Conservation (phyloP, 2,797 vertebrate genomes). For the Lycodopsis pacificus region DNA sequence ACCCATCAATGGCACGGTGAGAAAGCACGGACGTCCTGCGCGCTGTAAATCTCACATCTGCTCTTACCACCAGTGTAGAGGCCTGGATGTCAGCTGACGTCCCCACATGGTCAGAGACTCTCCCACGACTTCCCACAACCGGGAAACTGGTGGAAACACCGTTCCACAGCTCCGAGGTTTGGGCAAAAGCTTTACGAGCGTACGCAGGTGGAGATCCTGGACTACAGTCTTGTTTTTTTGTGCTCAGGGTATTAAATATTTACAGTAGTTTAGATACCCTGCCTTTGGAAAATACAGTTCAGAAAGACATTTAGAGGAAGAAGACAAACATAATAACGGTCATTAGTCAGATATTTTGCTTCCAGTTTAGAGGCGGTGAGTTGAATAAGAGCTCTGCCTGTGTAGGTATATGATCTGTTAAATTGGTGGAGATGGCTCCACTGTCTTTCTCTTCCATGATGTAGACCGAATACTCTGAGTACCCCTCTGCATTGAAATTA, state of each 20-base stretch:
- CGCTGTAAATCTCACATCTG: conserved; percentile 72
- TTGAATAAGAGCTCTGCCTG: conserved; percentile 48
- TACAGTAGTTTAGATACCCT: conserved; percentile 63
- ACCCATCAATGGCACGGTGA: conserved; percentile 23
- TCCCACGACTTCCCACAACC: conserved; percentile 50
- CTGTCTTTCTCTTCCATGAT: conserved; percentile 42
- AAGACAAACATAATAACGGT: conserved; percentile 26
- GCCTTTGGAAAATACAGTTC: conserved; percentile 50
- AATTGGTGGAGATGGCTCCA: conserved; percentile 59
- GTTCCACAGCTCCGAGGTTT: conserved; percentile 54
- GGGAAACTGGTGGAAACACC: conserved; percentile 49
- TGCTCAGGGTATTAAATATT: conserved; percentile 65
- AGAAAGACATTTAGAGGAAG: conserved; percentile 34
- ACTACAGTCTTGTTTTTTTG: conserved; percentile 57
- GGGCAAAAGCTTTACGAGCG: conserved; percentile 66
- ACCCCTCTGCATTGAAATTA: conserved; percentile 62
- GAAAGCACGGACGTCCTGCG: conserved; percentile 62
- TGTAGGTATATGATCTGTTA: conserved; percentile 56
- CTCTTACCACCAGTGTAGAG: conserved; percentile 47
- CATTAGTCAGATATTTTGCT: conserved; percentile 52
- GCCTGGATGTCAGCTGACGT: conserved; percentile 59
- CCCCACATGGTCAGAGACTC: conserved; percentile 62
- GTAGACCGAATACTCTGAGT: conserved; percentile 41
- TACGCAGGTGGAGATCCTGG: conserved; percentile 75
- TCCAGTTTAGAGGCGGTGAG: conserved; percentile 38